Base-by-base conservation (phyloP, 1,140 invertebrate species). In the Trinorchestia longiramus region DNA sequence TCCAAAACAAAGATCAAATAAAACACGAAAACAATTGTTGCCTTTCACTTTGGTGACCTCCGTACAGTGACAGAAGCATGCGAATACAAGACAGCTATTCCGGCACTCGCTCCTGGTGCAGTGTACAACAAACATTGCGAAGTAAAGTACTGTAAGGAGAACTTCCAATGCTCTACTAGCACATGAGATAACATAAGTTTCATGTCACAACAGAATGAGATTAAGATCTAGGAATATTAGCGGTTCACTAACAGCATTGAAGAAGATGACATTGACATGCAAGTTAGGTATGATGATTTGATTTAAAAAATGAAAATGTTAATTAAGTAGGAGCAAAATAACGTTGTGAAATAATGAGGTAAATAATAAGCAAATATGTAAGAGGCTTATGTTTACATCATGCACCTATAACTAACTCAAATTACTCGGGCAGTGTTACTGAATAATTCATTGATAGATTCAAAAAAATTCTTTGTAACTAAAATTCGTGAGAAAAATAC, bases 21-120 rank as follows among this genome's bases (percentile, higher is more conserved):
- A 77, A 77, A 77, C 62, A 77, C 6, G 6, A 77, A 77, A 77
- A 77, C 62, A 77, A 77, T 77, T 3, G 11, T 36, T 23, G 62
- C 62, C 62, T 77, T 77, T 77, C 62, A 77, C 62, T 77, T 77
- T 77, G 62, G 62, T 77, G 62, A 77, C 62, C 62, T 77, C 62
- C 28, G 62, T 36, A 53, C 47, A 77, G 62, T 77, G 62, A 77
- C 62, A 77, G 62, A 77, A 77, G 62, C 62, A 77, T 36, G 28
- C 62, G 62, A 77, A 77, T 77, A 77, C 62, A 77, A 77, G 62
- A 36, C 62, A 36, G 62, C 62, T 11, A 77, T 77, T 77, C 62
- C 62, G 62, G 62, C 62, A 36, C 62, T 77, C 28, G 62, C 62
- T 36, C 62, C 62, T 23, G 36, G 62, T 77, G 28, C 62, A 28